These are phyloP conservation scores for Mimas tiliae DNA, from an alignment of 2,888 invertebrate genomes.

Conservation along the genomic window DNA sequence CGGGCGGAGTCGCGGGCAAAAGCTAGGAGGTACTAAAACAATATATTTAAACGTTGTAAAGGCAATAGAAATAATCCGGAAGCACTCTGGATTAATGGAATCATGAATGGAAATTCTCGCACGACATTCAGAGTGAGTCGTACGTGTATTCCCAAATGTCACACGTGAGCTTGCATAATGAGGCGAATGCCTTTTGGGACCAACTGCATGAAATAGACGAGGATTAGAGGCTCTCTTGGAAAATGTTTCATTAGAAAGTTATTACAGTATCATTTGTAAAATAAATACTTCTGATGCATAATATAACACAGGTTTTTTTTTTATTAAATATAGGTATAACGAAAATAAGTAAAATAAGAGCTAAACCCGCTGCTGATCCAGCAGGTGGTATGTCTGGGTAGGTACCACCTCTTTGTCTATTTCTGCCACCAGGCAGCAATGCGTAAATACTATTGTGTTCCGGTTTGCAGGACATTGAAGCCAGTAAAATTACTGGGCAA, in stretches of 20 bases:
- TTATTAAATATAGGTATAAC: too few species aligned
- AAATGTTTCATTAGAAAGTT: neutral
- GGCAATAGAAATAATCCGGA: slow-evolving; percentile 8
- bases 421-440: too few species aligned
- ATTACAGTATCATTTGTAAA: neutral
- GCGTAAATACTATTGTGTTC: too few species aligned
- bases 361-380: too few species aligned
- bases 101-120: slow-evolving; percentile 27
- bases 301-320: too few species aligned
- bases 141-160: slow-evolving; percentile 25
- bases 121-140: slow-evolving; percentile 11
- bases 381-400: too few species aligned
- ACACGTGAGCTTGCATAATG: slow-evolving; percentile 30
- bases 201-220: slow-evolving; percentile 2
- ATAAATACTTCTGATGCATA: too few species aligned
- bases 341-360: too few species aligned
- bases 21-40: neutral
- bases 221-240: neutral
- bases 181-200: slow-evolving; percentile 31
- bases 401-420: too few species aligned
- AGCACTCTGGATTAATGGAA: slow-evolving; percentile 20
- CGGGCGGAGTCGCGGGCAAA: too few species aligned
- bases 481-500: too few species aligned
- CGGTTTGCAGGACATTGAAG: too few species aligned
- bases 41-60: neutral